phyloP scores from a whole-genome alignment of 2,113 vertebrate species.

The Scomber scombrus region DNA sequence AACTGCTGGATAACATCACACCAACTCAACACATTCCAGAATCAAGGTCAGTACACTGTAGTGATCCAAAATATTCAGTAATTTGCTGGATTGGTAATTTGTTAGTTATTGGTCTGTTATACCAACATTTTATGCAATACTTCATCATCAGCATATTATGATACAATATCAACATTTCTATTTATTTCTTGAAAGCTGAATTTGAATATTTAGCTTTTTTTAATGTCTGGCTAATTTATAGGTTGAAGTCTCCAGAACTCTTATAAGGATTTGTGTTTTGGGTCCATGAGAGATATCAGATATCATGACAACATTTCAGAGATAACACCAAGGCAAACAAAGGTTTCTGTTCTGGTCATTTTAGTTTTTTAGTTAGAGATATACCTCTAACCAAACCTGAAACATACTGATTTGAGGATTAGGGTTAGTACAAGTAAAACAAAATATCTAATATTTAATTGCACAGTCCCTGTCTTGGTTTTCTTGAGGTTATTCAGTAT shows the following conservation, averaged over 20 bases:
- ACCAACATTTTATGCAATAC: too few relatives aligned
- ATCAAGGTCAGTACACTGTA: conserved; percentile 13
- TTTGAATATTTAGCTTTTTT: too few relatives aligned
- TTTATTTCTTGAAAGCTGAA: too few relatives aligned
- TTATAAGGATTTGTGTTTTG: neutral
- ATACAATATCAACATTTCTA: neutral
- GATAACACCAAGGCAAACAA: neutral
- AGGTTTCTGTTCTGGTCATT: too few relatives aligned
- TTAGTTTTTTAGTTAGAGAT: too few relatives aligned
- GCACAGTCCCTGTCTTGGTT: neutral
- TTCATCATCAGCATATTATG: neutral
- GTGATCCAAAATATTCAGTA: neutral
- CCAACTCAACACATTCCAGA: conserved; percentile 6
- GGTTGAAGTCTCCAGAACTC: neutral
- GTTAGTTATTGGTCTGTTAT: too few relatives aligned
- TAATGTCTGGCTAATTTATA: neutral
- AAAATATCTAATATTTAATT: too few relatives aligned
- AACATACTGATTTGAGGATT: neutral
- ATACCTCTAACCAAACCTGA: neutral
- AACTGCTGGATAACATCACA: conserved; percentile 8
- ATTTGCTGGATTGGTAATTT: neutral
- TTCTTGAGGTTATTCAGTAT: neutral
- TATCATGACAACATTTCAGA: neutral
- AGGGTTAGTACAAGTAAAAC: neutral
- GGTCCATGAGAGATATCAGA: neutral